A percentile compares a stretch with the other conserved stretches of the same genome.
phyloP scores from a whole-genome alignment of 2,888 invertebrate species.

The Priocnemis perturbator region DNA sequence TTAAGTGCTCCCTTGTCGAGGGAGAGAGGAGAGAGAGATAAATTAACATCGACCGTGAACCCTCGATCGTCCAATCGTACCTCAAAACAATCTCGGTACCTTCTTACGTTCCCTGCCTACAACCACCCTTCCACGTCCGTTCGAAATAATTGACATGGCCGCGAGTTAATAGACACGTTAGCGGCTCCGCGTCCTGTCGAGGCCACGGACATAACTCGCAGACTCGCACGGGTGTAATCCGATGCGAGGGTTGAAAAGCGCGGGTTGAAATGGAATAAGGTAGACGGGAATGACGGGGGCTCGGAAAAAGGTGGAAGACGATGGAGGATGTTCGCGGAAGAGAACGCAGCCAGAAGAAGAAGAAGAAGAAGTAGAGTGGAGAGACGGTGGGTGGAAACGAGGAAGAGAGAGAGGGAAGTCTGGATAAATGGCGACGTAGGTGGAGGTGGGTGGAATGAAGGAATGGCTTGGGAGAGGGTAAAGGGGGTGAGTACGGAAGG shows the following conservation, averaged over 20 bases:
- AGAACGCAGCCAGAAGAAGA: not conserved
- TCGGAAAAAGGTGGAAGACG: no score
- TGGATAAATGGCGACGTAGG: slow-evolving; percentile 29
- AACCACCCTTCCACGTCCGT: no score
- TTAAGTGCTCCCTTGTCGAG: slow-evolving; percentile 15
- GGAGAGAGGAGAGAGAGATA: slow-evolving; percentile 30
- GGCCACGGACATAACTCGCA: no score
- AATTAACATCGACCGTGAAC: no score
- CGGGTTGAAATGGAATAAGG: not conserved
- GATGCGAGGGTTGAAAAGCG: not conserved
- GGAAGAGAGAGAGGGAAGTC: not conserved
- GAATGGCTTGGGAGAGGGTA: slow-evolving; percentile 29
- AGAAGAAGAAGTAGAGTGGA: not conserved
- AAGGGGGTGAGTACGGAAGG: slow-evolving; percentile 36
- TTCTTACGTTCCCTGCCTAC: no score
- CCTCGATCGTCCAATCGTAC: no score
- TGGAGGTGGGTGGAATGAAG: slow-evolving; percentile 47
- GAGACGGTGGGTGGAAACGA: not conserved
- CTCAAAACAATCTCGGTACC: no score
- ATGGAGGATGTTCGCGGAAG: not conserved
- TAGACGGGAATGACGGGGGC: no score
- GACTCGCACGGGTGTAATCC: no score
- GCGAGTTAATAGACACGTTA: no score
- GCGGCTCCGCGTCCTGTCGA: no score
- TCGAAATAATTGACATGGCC: no score